Evolutionary conservation across 2,113 vertebrate genomes (phyloP).

Genomic region (Chauna torquata): DNA sequence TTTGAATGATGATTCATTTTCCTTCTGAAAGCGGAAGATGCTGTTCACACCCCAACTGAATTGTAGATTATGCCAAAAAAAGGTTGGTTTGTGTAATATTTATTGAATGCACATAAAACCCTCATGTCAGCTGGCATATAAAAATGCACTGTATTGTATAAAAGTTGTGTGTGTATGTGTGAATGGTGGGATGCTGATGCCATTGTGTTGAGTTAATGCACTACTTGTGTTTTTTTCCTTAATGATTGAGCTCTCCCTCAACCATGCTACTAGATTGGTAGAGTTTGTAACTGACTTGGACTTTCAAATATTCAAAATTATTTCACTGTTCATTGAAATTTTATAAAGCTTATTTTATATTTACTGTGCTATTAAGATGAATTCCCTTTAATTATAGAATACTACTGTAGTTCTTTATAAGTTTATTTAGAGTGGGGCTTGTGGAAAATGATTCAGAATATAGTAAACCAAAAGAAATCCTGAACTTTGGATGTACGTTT

Average conservation of each 20-base stretch:
- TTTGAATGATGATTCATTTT: slow-evolving; percentile 2
- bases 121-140: slow-evolving; percentile 47
- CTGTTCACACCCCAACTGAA: slow-evolving; percentile 17
- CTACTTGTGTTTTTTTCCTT: slow-evolving; percentile 49
- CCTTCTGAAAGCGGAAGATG: not conserved
- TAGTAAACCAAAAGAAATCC: slow-evolving; percentile 62
- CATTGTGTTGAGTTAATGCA: slow-evolving; percentile 45
- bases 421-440: slow-evolving; percentile 61
- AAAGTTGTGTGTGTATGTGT: not conserved
- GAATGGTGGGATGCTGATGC: slow-evolving; percentile 22
- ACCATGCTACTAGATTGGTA: slow-evolving; percentile 38
- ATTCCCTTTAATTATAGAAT: slow-evolving; percentile 63
- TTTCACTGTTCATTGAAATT: slow-evolving; percentile 61
- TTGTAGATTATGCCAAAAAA: slow-evolving; percentile 61
- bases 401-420: slow-evolving; percentile 56
- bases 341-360: slow-evolving; percentile 71
- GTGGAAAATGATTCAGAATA: slow-evolving; percentile 22
- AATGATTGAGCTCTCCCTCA: slow-evolving; percentile 43
- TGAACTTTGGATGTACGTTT: slow-evolving; percentile 40
- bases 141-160: slow-evolving; percentile 68
- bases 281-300: slow-evolving; percentile 64
- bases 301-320: slow-evolving; percentile 47
- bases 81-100: slow-evolving; percentile 51
- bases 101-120: slow-evolving; percentile 59
- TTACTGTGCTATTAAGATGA: slow-evolving; percentile 63